Conservation (phyloP, 2,797 vertebrate genomes). For the Prionace glauca region DNA sequence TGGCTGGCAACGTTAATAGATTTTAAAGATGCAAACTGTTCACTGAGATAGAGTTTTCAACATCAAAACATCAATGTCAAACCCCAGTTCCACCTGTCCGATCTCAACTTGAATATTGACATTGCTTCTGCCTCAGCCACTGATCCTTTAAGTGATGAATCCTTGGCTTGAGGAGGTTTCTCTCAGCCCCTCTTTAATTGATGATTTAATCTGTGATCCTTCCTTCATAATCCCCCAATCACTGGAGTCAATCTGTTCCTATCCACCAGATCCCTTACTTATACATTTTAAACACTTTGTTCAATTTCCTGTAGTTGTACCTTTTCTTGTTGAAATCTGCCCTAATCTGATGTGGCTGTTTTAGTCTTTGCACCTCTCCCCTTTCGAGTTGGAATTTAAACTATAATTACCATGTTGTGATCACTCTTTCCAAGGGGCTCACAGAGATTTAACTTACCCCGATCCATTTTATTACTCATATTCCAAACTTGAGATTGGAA, state of each 20-base stretch:
- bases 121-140: neutral
- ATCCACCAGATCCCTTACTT: neutral
- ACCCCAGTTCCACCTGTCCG: neutral
- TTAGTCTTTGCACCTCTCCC: neutral
- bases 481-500: neutral
- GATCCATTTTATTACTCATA: neutral
- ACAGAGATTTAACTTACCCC: neutral
- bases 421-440: neutral
- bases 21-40: neutral
- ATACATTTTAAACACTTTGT: neutral
- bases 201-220: neutral
- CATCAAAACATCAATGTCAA: neutral
- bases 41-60: neutral
- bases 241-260: neutral
- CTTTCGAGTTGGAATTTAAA: neutral
- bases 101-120: neutral
- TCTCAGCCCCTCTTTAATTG: neutral
- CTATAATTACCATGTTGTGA: neutral
- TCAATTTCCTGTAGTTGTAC: neutral
- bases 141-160: neutral
- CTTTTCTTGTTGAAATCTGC: neutral
- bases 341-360: neutral
- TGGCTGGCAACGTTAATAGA: neutral
- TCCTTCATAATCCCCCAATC: neutral
- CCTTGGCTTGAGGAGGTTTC: neutral